phyloP scores from a whole-genome alignment of 2,113 vertebrate species.

The Pao palembangensis region DNA sequence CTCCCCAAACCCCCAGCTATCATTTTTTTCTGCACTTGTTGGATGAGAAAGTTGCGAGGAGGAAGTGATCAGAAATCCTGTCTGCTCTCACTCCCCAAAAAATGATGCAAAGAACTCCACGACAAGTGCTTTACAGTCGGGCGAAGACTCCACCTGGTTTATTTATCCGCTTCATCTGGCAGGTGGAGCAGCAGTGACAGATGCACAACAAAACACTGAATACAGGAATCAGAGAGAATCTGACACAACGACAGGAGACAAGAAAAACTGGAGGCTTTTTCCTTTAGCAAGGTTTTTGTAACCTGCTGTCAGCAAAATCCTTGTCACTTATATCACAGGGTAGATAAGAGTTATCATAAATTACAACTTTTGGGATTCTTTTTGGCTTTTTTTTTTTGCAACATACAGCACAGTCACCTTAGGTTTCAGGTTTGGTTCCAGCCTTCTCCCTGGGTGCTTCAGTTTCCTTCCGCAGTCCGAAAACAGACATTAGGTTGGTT shows the following conservation, averaged over 20 bases:
- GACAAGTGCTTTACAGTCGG: slow-evolving; percentile 42
- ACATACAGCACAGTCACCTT: no score
- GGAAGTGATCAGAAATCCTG: slow-evolving; percentile 34
- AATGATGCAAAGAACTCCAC: slow-evolving; percentile 51
- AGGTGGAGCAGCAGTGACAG: slow-evolving; percentile 50
- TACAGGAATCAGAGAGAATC: slow-evolving; percentile 37
- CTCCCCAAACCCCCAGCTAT: slow-evolving; percentile 5
- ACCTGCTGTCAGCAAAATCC: no score
- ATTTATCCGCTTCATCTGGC: slow-evolving; percentile 53
- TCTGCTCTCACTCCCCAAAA: slow-evolving; percentile 45
- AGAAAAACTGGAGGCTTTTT: slow-evolving; percentile 26
- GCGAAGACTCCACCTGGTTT: slow-evolving; percentile 48
- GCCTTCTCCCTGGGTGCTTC: no score
- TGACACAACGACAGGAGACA: slow-evolving; percentile 20
- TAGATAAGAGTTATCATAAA: no score
- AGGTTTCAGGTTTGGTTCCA: no score
- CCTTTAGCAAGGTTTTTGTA: neutral
- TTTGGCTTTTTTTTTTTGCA: no score
- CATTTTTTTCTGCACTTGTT: neutral
- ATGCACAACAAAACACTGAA: slow-evolving; percentile 41
- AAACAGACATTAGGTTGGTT: no score
- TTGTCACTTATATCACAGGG: no score
- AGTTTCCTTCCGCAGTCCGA: no score
- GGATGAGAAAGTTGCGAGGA: slow-evolving; percentile 12
- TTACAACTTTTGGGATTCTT: no score